Evolutionary conservation across 2,113 vertebrate genomes (phyloP).

Genomic region (Ailuropoda melanoleuca): DNA sequence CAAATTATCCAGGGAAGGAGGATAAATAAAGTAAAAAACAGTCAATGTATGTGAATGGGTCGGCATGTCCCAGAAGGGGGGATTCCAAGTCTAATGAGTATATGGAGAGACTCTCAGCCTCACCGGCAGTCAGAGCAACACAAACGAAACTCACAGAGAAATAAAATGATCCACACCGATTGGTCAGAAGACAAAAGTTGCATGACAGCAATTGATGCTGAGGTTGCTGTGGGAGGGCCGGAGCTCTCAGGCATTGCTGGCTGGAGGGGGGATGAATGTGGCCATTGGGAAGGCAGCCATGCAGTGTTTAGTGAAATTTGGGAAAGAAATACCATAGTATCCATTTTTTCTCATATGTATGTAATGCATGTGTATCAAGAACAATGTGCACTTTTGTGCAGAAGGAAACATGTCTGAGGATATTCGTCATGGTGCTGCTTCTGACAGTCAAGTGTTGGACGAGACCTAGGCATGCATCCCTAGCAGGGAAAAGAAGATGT

Average conservation of each 20-base stretch:
- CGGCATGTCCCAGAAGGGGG: too few species aligned
- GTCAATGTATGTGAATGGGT: accelerated
- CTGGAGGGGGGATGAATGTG: accelerated
- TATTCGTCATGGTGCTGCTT: background rate
- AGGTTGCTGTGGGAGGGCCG: background rate
- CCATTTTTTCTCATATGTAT: background rate
- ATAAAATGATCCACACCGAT: background rate
- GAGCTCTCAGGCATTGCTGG: accelerated
- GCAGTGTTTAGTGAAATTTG: background rate
- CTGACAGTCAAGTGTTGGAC: too few species aligned
- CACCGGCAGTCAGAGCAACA: background rate
- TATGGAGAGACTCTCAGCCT: background rate
- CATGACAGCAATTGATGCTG: background rate
- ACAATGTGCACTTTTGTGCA: background rate
- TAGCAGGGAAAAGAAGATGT: background rate
- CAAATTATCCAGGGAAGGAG: background rate
- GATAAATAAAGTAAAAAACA: background rate
- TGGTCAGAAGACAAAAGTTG: background rate
- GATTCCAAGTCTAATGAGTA: background rate
- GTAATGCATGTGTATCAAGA: background rate
- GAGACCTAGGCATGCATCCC: background rate
- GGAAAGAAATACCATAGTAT: background rate
- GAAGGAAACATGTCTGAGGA: background rate
- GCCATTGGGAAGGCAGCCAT: background rate
- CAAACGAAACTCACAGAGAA: background rate